Evolutionary conservation across 1,140 invertebrate species (phyloP).

Genomic region (Helicoverpa armigera): DNA sequence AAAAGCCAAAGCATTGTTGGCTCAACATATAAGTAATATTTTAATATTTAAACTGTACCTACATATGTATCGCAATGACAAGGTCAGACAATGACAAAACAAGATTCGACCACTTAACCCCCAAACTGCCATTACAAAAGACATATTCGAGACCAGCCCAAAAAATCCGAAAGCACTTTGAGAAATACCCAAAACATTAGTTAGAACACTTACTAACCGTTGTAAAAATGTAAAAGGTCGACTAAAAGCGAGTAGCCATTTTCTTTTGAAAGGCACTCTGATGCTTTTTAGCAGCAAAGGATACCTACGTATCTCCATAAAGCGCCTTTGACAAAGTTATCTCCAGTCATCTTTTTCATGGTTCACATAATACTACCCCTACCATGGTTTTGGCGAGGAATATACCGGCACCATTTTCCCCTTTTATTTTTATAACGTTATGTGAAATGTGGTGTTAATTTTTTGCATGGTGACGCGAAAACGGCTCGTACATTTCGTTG

Average conservation of each 20-base stretch:
- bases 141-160: neutral
- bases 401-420: constrained; percentile 17
- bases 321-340: constrained; percentile 63
- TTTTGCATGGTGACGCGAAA: constrained; percentile 20
- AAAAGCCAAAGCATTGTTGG: too few relatives aligned
- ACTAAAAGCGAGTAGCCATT: constrained; percentile 54
- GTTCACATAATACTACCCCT: constrained; percentile 2
- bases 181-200: constrained; percentile 33
- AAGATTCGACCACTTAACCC: neutral
- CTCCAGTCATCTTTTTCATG: constrained; percentile 58
- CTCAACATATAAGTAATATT: too few relatives aligned
- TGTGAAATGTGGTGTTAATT: constrained; percentile 17
- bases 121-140: neutral
- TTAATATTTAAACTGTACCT: too few relatives aligned
- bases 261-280: constrained; percentile 56
- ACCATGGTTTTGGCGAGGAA: constrained; percentile 15
- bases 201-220: constrained; percentile 32
- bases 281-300: constrained; percentile 56
- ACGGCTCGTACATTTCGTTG: neutral
- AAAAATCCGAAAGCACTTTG: constrained; percentile 12
- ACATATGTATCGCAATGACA: too few relatives aligned
- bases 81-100: neutral
- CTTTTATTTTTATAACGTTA: constrained; percentile 22
- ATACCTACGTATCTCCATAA: constrained; percentile 57
- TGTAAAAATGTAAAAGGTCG: constrained; percentile 47